A percentile compares a stretch with the other conserved stretches of the same genome.
Evolutionary conservation across 2,113 vertebrate species (phyloP).

Genomic region (Rhinoptilus africanus): DNA sequence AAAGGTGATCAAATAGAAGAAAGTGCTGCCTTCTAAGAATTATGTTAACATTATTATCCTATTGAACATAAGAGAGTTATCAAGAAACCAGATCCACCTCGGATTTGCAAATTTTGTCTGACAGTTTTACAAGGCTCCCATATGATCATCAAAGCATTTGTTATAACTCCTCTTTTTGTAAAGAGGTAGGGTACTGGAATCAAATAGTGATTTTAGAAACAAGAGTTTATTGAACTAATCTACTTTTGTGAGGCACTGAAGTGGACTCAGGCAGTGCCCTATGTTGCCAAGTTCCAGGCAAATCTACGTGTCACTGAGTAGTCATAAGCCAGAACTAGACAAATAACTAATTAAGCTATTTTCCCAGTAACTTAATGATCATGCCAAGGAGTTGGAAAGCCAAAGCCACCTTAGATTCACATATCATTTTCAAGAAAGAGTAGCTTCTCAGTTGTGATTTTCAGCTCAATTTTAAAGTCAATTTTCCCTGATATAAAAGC

Average conservation of each 20-base stretch:
- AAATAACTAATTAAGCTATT: not conserved
- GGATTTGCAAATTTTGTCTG: not conserved
- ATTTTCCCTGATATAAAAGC: not conserved
- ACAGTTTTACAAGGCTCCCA: not conserved
- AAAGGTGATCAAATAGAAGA: not conserved
- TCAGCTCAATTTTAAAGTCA: not conserved
- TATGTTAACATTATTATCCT: not conserved
- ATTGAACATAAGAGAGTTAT: not conserved
- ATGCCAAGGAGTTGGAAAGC: not conserved
- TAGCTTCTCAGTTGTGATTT: not conserved
- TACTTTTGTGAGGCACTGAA: not conserved
- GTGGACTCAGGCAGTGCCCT: not conserved
- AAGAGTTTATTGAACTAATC: not conserved
- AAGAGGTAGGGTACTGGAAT: not conserved
- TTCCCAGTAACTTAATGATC: not conserved
- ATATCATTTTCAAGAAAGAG: not conserved
- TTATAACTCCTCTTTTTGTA: not conserved
- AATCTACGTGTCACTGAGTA: not conserved
- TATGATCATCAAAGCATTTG: not conserved
- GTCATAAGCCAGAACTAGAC: not conserved
- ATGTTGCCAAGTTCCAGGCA: not conserved
- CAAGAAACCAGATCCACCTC: not conserved
- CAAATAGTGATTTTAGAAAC: not conserved
- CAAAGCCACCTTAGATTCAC: not conserved
- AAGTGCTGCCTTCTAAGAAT: not conserved